Conservation (phyloP, 2,113 vertebrate species). For the Seriola dumerili region DNA sequence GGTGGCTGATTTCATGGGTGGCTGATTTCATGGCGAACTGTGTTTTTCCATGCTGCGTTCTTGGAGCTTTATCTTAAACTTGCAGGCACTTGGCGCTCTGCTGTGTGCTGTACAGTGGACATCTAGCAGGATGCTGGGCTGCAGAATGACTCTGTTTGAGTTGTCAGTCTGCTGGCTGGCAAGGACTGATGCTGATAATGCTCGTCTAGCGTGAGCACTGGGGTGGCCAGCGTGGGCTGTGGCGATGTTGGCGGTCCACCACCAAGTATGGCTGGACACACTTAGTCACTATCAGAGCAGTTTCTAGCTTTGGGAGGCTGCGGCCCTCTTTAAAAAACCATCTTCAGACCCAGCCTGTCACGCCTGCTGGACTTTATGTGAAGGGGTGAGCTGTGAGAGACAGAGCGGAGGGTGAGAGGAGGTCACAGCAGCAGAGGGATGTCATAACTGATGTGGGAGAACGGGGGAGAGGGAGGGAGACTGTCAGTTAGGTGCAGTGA, state of each 20-base stretch:
- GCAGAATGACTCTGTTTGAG: slow-evolving; percentile 74
- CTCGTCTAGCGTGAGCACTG: slow-evolving; percentile 29
- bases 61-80: slow-evolving; percentile 51
- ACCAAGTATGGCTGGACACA: slow-evolving; percentile 51
- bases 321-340: slow-evolving; percentile 32
- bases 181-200: slow-evolving; percentile 41
- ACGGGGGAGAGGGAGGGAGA: slow-evolving; percentile 39
- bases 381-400: slow-evolving; percentile 68
- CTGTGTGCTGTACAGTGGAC: slow-evolving; percentile 53
- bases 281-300: slow-evolving; percentile 59
- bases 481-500: slow-evolving; percentile 70
- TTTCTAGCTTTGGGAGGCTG: slow-evolving; percentile 42
- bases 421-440: slow-evolving; percentile 47
- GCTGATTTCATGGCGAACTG: slow-evolving; percentile 66
- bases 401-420: slow-evolving; percentile 45
- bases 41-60: slow-evolving; percentile 52
- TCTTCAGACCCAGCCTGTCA: slow-evolving; percentile 69
- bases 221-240: slow-evolving; percentile 48
- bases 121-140: slow-evolving; percentile 66
- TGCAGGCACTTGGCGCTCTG: slow-evolving; percentile 43
- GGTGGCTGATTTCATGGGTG: slow-evolving; percentile 73
- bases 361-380: slow-evolving; percentile 58
- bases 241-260: slow-evolving; percentile 54
- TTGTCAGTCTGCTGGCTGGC: slow-evolving; percentile 71
- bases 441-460: slow-evolving; percentile 37